Conservation (phyloP, 2,113 vertebrate genomes). For the Ploceus nigricollis region DNA sequence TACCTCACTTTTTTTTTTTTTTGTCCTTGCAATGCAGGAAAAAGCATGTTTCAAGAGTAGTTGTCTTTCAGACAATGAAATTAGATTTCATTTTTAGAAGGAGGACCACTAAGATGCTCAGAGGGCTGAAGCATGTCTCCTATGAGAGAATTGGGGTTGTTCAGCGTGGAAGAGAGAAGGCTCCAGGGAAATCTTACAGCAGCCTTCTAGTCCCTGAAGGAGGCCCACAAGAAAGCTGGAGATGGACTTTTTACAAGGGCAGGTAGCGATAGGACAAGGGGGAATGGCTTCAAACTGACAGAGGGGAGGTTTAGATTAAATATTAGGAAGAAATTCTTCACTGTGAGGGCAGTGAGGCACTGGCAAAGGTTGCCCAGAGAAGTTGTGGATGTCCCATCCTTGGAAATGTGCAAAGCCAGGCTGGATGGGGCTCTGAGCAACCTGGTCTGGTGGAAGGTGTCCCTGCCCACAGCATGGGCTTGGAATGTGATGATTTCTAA, state of each 20-base stretch:
- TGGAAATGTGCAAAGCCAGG: not conserved
- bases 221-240: not conserved
- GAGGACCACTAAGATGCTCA: not conserved
- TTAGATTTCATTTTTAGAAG: not conserved
- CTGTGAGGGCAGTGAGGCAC: not conserved
- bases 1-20: not conserved
- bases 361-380: not conserved
- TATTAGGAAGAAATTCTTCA: not conserved
- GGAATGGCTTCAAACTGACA: not conserved
- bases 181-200: not conserved
- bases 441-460: not conserved
- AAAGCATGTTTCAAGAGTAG: not conserved
- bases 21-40: not conserved
- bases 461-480: fast-evolving
- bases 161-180: not conserved
- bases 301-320: not conserved
- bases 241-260: not conserved
- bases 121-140: not conserved
- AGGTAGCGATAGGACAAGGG: not conserved
- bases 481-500: not conserved
- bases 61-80: not conserved
- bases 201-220: not conserved
- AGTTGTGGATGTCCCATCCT: not conserved
- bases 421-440: not conserved
- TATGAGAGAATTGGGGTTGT: fast-evolving